Conservation (phyloP, 53 echinoderm and acorn worm species). For the Patiria pectinifera region DNA sequence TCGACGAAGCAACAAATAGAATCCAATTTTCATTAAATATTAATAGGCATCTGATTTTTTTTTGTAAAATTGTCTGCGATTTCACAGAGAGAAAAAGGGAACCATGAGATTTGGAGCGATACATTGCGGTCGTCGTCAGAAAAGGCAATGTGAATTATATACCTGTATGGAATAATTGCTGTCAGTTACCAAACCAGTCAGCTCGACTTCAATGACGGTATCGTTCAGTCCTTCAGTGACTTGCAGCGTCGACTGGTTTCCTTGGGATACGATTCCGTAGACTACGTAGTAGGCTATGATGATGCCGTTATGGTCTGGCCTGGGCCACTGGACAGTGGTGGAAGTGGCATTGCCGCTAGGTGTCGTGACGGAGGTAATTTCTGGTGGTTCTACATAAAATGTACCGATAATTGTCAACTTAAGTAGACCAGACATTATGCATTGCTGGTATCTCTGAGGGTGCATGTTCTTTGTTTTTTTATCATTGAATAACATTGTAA, state of each 20-base stretch:
- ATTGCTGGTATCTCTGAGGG: no score
- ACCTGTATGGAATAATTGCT: conserved; percentile 65
- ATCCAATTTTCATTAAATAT: no score
- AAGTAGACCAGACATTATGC: no score
- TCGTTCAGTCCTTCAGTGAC: conserved; percentile 34
- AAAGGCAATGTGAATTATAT: not conserved
- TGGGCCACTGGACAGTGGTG: conserved; percentile 72
- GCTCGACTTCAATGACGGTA: not conserved
- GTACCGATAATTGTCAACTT: not conserved
- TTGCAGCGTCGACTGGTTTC: not conserved
- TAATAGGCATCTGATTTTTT: no score
- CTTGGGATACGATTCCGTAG: conserved; percentile 14
- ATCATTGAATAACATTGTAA: no score
- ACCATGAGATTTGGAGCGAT: no score
- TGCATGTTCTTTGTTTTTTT: no score
- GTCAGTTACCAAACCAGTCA: conserved; percentile 38
- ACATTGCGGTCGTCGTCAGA: no score
- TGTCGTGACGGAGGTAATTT: conserved; percentile 15
- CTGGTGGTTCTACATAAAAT: conserved; percentile 60
- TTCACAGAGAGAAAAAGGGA: no score
- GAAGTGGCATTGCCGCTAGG: conserved; percentile 49
- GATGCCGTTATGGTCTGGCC: conserved; percentile 73
- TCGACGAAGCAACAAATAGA: no score
- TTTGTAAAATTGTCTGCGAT: no score
- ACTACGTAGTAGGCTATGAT: conserved; percentile 70